phyloP scores from a whole-genome alignment of 2,797 vertebrate genomes.

The Pogonophryne albipinna region DNA sequence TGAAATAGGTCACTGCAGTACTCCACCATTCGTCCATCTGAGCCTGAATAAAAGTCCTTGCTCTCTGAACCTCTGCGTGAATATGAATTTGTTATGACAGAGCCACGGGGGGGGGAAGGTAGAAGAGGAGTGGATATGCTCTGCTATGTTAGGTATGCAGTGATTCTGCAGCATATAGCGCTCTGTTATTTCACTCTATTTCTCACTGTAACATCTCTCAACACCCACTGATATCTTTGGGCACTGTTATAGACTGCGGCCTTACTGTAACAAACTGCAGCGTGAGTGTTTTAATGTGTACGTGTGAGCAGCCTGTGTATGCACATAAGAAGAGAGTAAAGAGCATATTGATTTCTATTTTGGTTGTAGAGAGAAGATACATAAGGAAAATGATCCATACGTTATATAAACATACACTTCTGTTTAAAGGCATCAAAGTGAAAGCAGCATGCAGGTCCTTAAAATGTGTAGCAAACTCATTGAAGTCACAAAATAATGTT shows the following conservation, averaged over 20 bases:
- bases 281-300: conserved; percentile 23
- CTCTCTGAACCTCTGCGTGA: conserved; percentile 34
- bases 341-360: conserved; percentile 1
- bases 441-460: not conserved
- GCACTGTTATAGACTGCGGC: conserved; percentile 54
- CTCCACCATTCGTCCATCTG: not conserved
- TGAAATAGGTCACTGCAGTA: conserved; percentile 10
- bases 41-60: conserved; percentile 35
- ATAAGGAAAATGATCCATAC: not conserved
- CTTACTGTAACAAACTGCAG: conserved; percentile 47
- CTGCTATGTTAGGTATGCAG: conserved; percentile 38
- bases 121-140: conserved; percentile 28
- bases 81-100: conserved; percentile 54
- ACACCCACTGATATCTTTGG: conserved; percentile 39
- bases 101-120: conserved; percentile 29
- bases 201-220: conserved; percentile 28
- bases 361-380: not conserved
- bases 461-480: conserved; percentile 6
- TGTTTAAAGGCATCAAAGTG: conserved; percentile 1
- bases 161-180: conserved; percentile 40
- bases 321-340: conserved; percentile 1
- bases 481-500: not conserved
- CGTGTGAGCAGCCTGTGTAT: conserved; percentile 22
- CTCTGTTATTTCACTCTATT: conserved; percentile 41
- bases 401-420: not conserved